Conservation (phyloP, 2,888 invertebrate species). For the Uropetala carovei region DNA sequence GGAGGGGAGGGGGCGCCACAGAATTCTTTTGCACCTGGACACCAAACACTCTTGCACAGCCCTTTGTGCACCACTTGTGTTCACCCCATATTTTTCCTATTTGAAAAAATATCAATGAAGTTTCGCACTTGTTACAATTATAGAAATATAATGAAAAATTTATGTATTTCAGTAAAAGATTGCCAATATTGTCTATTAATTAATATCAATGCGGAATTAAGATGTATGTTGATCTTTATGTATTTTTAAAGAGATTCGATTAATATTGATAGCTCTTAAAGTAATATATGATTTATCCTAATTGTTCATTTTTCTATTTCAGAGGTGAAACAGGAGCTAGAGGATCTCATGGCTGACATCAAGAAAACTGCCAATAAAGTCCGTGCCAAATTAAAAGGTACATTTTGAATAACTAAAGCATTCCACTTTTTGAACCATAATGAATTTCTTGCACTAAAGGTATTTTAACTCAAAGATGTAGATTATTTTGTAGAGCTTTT, state of each 20-base stretch:
- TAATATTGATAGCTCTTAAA: background rate
- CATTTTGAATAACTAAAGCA: conserved; percentile 72
- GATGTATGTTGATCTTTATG: background rate
- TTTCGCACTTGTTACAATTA: too few relatives aligned
- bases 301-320: conserved; percentile 75
- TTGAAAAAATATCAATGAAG: too few relatives aligned
- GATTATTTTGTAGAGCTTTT: background rate
- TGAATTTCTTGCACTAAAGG: background rate
- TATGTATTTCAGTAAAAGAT: too few relatives aligned
- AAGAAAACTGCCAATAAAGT: conserved; percentile 99
- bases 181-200: too few relatives aligned
- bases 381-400: conserved; percentile 98
- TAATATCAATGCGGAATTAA: background rate
- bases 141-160: too few relatives aligned
- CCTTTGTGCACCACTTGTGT: too few relatives aligned
- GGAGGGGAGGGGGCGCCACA: too few relatives aligned
- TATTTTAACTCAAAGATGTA: background rate
- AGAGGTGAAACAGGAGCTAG: conserved; percentile 99
- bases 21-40: too few relatives aligned
- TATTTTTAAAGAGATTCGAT: background rate
- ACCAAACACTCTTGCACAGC: too few relatives aligned
- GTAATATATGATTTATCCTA: conserved; percentile 46
- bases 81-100: too few relatives aligned
- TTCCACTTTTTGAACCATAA: too few relatives aligned
- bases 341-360: conserved; percentile 99